phyloP scores from a whole-genome alignment of 2,888 invertebrate genomes.

The Synergus itoensis region DNA sequence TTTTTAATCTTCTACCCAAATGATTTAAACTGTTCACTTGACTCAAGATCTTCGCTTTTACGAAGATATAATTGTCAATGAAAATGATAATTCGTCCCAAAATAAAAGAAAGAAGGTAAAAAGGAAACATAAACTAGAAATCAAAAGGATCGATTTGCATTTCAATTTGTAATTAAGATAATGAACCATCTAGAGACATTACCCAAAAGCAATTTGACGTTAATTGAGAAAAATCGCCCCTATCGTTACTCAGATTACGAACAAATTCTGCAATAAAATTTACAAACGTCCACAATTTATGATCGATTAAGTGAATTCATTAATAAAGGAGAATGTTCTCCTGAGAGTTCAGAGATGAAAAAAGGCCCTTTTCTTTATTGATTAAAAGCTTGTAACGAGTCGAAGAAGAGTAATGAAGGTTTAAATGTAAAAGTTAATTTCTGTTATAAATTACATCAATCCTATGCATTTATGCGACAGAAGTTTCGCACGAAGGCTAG shows the following conservation, averaged over 20 bases:
- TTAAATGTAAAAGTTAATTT: slow-evolving; percentile 39
- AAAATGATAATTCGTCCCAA: background rate
- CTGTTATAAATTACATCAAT: slow-evolving; percentile 40
- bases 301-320: slow-evolving; percentile 40
- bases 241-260: slow-evolving; percentile 5
- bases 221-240: slow-evolving; percentile 37
- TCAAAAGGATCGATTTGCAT: background rate
- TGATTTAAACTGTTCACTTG: background rate
- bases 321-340: slow-evolving; percentile 22
- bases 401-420: slow-evolving; percentile 41
- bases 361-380: slow-evolving; percentile 32
- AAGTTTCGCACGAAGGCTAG: slow-evolving; percentile 39
- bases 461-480: slow-evolving; percentile 31
- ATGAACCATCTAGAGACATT: slow-evolving; percentile 14
- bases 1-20: background rate
- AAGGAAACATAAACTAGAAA: background rate
- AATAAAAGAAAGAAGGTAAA: background rate
- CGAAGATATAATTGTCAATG: background rate
- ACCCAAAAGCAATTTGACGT: slow-evolving; percentile 30
- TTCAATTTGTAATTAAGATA: slow-evolving; percentile 31
- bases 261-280: slow-evolving; percentile 34
- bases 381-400: slow-evolving; percentile 35
- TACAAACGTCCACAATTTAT: slow-evolving; percentile 31
- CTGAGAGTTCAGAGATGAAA: background rate
- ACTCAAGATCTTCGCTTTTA: background rate